phyloP scores from a whole-genome alignment of 2,797 vertebrate species.

The Paratrypauchen microcephalus region DNA sequence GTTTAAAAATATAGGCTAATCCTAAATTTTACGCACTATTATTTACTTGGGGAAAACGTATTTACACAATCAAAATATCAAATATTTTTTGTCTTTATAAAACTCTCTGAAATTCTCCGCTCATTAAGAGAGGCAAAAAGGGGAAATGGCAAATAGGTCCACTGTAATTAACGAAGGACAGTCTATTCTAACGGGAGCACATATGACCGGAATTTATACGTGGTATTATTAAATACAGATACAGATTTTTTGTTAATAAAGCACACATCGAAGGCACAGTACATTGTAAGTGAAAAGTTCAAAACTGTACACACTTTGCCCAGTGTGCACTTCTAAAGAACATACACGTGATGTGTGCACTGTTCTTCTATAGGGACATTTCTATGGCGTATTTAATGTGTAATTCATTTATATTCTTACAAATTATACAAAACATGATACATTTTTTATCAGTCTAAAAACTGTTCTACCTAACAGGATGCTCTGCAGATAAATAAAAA shows the following conservation, averaged over 20 bases:
- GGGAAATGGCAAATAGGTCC: background rate
- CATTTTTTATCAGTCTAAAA: slow-evolving; percentile 20
- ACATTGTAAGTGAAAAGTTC: background rate
- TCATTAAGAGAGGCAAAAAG: background rate
- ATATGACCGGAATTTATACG: background rate
- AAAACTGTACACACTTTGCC: background rate
- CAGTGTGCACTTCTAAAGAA: background rate
- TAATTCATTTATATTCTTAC: background rate
- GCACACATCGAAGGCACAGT: background rate
- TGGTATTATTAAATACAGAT: background rate
- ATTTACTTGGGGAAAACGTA: background rate
- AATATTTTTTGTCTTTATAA: background rate
- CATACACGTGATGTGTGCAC: background rate
- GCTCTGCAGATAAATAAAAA: slow-evolving; percentile 48
- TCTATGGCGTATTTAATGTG: background rate
- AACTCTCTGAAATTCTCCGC: background rate
- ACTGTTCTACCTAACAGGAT: slow-evolving; percentile 52
- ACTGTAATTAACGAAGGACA: background rate
- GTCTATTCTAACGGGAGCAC: background rate
- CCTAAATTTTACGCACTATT: background rate
- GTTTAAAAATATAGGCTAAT: background rate
- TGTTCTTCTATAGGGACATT: background rate
- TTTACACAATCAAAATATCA: background rate
- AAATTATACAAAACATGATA: background rate
- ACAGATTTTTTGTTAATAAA: background rate